phyloP scores from a whole-genome alignment of 2,888 invertebrate genomes.

The Leucophenga maculata region DNA sequence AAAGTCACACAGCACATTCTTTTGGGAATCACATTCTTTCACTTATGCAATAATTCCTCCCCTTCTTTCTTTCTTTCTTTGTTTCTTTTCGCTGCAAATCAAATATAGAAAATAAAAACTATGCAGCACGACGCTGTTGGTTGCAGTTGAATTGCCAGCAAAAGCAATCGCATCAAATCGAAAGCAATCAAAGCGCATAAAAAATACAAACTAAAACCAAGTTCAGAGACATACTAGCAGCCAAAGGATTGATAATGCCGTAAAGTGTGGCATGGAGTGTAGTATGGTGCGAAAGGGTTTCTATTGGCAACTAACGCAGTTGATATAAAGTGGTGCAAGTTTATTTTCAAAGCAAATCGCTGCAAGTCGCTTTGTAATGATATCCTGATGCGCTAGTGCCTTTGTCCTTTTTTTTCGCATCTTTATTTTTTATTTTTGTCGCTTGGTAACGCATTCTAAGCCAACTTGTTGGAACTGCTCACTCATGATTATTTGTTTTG shows the following conservation, averaged over 20 bases:
- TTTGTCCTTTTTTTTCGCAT: too few species aligned
- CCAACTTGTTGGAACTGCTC: neutral
- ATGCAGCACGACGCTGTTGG: too few species aligned
- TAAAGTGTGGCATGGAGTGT: too few species aligned
- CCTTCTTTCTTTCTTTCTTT: neutral
- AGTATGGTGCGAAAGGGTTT: too few species aligned
- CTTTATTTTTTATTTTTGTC: too few species aligned
- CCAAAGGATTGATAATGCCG: too few species aligned
- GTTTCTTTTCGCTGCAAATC: slow-evolving; percentile 3
- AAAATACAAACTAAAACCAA: neutral
- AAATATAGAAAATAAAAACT: neutral
- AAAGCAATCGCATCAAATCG: slow-evolving; percentile 1
- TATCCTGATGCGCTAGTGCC: neutral
- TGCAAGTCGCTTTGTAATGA: neutral
- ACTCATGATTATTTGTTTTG: slow-evolving; percentile 18
- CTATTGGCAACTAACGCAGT: too few species aligned
- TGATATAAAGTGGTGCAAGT: neutral
- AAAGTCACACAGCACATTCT: too few species aligned
- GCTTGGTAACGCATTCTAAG: neutral
- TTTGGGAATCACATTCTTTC: too few species aligned
- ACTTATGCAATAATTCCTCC: too few species aligned
- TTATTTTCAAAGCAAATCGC: slow-evolving; percentile 9
- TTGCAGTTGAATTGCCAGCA: too few species aligned
- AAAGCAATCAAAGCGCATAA: slow-evolving; percentile 14
- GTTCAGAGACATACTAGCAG: too few species aligned